Evolutionary conservation across 2,113 vertebrate genomes (phyloP).

Genomic region (Tapirus terrestris): DNA sequence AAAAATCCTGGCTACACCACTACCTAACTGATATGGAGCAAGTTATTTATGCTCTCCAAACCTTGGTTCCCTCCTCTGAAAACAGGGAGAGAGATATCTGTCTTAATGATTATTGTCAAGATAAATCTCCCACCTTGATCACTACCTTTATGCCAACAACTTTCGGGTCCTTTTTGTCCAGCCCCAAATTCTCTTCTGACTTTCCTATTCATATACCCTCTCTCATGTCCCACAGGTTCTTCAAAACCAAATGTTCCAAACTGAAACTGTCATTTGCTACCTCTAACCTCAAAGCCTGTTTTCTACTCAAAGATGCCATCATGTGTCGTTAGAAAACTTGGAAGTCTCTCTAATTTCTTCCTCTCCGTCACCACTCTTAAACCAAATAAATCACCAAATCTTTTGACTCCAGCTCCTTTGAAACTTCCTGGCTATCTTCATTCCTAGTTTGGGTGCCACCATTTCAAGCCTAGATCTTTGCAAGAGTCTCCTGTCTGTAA

Average conservation of each 20-base stretch:
- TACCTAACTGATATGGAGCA: background rate
- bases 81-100: background rate
- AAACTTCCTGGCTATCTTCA: background rate
- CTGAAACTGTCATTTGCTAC: background rate
- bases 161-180: background rate
- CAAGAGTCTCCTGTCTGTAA: background rate
- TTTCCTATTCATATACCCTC: background rate
- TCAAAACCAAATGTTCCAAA: background rate
- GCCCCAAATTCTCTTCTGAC: background rate
- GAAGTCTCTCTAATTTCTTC: background rate
- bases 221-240: background rate
- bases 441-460: background rate
- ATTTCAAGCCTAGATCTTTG: background rate
- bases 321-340: background rate
- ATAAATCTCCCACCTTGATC: background rate
- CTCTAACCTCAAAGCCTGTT: background rate
- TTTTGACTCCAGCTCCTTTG: background rate
- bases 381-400: background rate
- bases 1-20: background rate
- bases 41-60: background rate
- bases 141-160: background rate
- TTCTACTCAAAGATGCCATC: background rate
- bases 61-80: background rate
- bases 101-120: background rate
- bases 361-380: background rate